These are phyloP conservation scores for Hypsopygia costalis DNA, from an alignment of 2,888 invertebrate genomes.

Conservation along the genomic window DNA sequence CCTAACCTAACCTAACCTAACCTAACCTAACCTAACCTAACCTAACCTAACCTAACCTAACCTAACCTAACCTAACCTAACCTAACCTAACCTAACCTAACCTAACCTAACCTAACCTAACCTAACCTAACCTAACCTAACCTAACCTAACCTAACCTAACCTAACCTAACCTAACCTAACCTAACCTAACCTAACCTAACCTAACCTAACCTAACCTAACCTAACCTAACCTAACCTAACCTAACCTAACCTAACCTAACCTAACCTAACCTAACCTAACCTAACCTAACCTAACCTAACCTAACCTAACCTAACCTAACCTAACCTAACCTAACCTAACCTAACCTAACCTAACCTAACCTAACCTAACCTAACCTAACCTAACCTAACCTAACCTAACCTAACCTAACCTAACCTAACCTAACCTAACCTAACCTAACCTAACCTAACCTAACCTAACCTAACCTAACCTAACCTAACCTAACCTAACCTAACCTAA, in stretches of 20 bases:
- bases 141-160: constrained; percentile 10
- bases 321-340: constrained; percentile 17
- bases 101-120: constrained; percentile 18
- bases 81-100: constrained; percentile 19
- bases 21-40: constrained; percentile 20
- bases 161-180: constrained; percentile 9
- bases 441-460: constrained; percentile 14
- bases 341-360: constrained; percentile 14
- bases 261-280: constrained; percentile 9
- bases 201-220: constrained; percentile 12
- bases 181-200: constrained; percentile 11
- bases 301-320: constrained; percentile 20
- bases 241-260: constrained; percentile 10
- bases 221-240: constrained; percentile 10
- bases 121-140: constrained; percentile 13
- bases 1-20: constrained; percentile 19
- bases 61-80: constrained; percentile 16
- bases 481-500: constrained; percentile 17
- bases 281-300: constrained; percentile 22
- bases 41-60: constrained; percentile 21
- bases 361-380: constrained; percentile 12
- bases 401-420: constrained; percentile 11
- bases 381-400: constrained; percentile 10
- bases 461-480: constrained; percentile 13
- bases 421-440: constrained; percentile 15